Evolutionary conservation across 1,140 invertebrate genomes (phyloP), one percentile per base, ranked within the genome.

Genomic region (Penaeus japonicus): DNA sequence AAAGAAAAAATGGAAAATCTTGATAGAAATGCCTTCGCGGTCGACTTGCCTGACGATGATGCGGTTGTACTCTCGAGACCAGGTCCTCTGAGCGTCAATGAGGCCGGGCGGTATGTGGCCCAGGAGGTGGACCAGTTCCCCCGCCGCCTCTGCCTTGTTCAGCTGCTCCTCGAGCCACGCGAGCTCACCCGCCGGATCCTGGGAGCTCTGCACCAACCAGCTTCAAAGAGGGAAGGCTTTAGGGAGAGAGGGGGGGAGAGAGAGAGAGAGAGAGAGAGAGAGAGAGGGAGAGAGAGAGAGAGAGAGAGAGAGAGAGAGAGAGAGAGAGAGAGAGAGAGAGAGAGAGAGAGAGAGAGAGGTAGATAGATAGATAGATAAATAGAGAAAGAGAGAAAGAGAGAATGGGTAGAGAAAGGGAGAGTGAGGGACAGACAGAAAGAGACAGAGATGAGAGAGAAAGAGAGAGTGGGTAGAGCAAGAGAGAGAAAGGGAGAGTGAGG

Each of bases 91-190:
- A 1, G 32, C 96, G 85, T 95, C 94, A 5, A 93, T 91, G 20
- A 94, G 93, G 10, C 96, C 96, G 1, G 96, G 94, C 0, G 96
- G 96, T 80, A 98, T 95, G 91, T 98, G 97, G 1, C 95, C 95
- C 30, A 98, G 92, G 57, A 98, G 96, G 91, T 98, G 96, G 7
- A 97, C 97, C 91, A 94, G 94, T 91, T 95, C 94, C 7, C 92
- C 92, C 4, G 92, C 92, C 57, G 92, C 89, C 92, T 96, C 95
- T 18, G 95, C 94, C 62, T 92, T 85, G 84, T 94, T 92, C 32
- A 96, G 91, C 84, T 94, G 93, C 35, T 93, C 87, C 20, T 94
- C 92, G 4, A 96, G 91, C 95, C 95, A 96, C 87, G 93, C 91
- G 24, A 96, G 91, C 91, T 95, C 93, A 47, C 92, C 92, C 70